Evolutionary conservation across 1,140 invertebrate genomes (phyloP).

Genomic region (Drosophila watanabei): DNA sequence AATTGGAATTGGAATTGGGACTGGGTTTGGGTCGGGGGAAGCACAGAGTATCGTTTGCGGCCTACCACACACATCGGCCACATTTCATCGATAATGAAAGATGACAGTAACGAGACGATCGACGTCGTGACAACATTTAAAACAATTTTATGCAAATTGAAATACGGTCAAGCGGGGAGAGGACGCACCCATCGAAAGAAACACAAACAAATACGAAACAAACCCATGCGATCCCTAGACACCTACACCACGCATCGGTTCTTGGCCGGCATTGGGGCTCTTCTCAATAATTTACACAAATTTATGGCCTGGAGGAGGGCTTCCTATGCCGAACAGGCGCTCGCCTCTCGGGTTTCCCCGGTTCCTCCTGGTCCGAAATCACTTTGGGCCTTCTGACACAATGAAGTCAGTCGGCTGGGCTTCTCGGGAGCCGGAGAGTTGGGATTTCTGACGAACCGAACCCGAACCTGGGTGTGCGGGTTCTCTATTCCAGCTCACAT

Average conservation of each 20-base stretch:
- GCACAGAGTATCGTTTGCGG: conserved; percentile 10
- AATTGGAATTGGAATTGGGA: not conserved
- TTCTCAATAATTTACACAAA: conserved; percentile 78
- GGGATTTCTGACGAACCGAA: conserved; percentile 4
- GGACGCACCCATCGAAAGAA: conserved; percentile 50
- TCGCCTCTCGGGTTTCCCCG: conserved; percentile 59
- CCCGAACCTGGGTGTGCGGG: conserved; percentile 54
- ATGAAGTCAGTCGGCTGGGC: conserved; percentile 67
- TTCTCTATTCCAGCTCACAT: conserved; percentile 50
- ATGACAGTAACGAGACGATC: conserved; percentile 78
- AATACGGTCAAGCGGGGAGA: conserved; percentile 63
- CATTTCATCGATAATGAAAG: conserved; percentile 83
- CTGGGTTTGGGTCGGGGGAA: not conserved
- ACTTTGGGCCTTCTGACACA: conserved; percentile 77
- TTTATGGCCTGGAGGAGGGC: conserved; percentile 58
- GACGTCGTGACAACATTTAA: conserved; percentile 81
- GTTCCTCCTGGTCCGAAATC: conserved; percentile 49
- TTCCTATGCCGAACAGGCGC: conserved; percentile 49
- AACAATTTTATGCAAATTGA: conserved; percentile 84
- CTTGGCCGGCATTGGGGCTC: conserved; percentile 22
- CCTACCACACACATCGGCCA: conserved; percentile 73
- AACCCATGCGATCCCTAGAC: conserved; percentile 48
- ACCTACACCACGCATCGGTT: conserved; percentile 61
- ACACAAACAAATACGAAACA: conserved; percentile 24
- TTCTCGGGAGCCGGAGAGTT: conserved; percentile 10